A percentile compares a stretch with the other conserved stretches of the same genome.
Evolutionary conservation across 64 coral and sea anemone species (phyloP).

Genomic region (Cladopsammia gracilis): DNA sequence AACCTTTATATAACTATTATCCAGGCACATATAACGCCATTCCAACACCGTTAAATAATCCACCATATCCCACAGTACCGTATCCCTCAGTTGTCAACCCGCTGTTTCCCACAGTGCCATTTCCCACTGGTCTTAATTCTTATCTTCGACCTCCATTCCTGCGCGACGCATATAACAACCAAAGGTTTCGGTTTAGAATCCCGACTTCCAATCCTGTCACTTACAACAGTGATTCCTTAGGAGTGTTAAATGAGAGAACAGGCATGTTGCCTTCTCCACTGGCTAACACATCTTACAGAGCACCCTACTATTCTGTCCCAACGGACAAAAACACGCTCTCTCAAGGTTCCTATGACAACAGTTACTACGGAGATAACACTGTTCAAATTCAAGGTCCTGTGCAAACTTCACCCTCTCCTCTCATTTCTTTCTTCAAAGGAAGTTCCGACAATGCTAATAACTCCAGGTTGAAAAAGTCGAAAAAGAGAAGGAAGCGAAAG

Average conservation of each 20-base stretch:
- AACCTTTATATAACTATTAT: conserved; percentile 11
- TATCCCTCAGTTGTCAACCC: conserved; percentile 9
- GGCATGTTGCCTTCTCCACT: background rate
- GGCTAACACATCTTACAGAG: background rate
- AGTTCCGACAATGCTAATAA: background rate
- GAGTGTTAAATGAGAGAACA: background rate
- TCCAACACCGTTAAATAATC: background rate
- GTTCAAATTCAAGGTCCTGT: background rate
- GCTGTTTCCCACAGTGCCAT: background rate
- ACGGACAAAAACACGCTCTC: background rate
- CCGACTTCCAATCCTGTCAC: background rate
- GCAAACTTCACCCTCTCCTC: conserved; percentile 33
- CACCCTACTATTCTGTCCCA: conserved; percentile 4
- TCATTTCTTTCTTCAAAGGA: conserved; percentile 28
- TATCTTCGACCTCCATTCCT: background rate
- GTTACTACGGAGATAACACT: background rate
- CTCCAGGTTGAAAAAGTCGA: background rate
- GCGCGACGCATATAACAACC: background rate
- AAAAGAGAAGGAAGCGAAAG: background rate
- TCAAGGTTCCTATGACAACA: conserved; percentile 12
- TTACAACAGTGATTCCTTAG: background rate
- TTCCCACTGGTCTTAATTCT: background rate
- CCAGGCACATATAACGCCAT: background rate
- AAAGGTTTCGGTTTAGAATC: background rate
- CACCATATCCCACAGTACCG: background rate